Evolutionary conservation across 2,888 invertebrate species (phyloP).

Genomic region (Noctuana brunneofusca): DNA sequence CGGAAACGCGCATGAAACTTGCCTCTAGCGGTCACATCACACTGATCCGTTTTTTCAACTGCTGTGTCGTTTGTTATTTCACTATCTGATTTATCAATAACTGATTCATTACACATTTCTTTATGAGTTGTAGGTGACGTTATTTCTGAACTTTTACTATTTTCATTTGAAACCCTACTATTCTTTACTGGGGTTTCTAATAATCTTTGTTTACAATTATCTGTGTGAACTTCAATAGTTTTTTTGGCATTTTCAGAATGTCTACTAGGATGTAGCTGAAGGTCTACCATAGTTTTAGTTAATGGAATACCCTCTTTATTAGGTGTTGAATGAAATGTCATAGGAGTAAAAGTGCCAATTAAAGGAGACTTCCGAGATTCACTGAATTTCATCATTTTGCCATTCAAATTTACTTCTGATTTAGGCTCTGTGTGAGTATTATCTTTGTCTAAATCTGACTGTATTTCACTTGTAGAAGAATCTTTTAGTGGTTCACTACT

Average conservation of each 20-base stretch:
- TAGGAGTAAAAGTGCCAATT: constrained; percentile 67
- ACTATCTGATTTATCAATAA: neutral
- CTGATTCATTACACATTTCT: constrained; percentile 4
- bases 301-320: constrained; percentile 75
- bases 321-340: constrained; percentile 76
- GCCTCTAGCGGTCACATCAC: too few relatives aligned
- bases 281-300: constrained; percentile 76
- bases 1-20: too few relatives aligned
- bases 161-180: constrained; percentile 37
- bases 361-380: constrained; percentile 73
- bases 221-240: constrained; percentile 76
- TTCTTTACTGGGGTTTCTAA: constrained; percentile 46
- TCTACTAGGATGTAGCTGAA: constrained; percentile 70
- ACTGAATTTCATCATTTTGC: constrained; percentile 68
- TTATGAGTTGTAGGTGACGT: neutral
- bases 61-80: neutral
- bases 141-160: constrained; percentile 12
- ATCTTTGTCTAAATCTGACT: constrained; percentile 51
- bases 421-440: constrained; percentile 49
- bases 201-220: constrained; percentile 56
- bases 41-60: neutral
- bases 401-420: constrained; percentile 64
- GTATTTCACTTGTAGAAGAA: constrained; percentile 45
- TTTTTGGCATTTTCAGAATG: constrained; percentile 75
- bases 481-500: constrained; percentile 51